These are phyloP conservation scores for Harpagus bidentatus DNA, from an alignment of 2,113 vertebrate genomes.

Conservation along the genomic window DNA sequence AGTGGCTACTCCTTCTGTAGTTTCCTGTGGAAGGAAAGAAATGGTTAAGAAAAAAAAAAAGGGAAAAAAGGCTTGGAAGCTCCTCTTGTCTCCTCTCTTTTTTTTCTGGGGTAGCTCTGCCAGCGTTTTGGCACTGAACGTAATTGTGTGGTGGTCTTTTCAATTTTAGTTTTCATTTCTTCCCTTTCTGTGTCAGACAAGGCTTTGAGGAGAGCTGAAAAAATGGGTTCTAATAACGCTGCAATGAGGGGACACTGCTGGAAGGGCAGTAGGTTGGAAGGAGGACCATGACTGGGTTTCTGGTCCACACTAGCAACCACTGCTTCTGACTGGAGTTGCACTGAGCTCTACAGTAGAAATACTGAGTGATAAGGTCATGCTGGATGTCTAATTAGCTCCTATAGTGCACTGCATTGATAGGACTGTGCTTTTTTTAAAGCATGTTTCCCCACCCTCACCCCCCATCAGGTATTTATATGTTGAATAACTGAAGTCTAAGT, in stretches of 20 bases:
- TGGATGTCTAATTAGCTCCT: background rate
- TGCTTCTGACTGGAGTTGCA: background rate
- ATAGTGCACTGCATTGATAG: background rate
- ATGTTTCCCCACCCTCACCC: background rate
- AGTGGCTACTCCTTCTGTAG: background rate
- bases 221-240: background rate
- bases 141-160: background rate
- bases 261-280: background rate
- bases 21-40: background rate
- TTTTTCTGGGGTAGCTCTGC: background rate
- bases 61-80: background rate
- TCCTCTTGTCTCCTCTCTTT: background rate
- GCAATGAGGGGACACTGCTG: rapidly evolving
- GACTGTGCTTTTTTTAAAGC: background rate
- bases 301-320: background rate
- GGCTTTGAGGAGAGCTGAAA: background rate
- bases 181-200: background rate
- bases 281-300: background rate
- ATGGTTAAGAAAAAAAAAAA: background rate
- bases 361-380: background rate
- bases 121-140: background rate
- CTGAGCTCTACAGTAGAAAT: background rate
- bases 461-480: background rate
- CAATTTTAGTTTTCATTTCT: background rate
- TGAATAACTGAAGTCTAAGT: background rate